Evolutionary conservation across 1,140 invertebrate genomes (phyloP).

Genomic region (silkworm (Bombyx mori)): ASM3026992v2 NC_085110.1:11400501-11401000

Average conservation of each 20-base stretch:
- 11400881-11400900: slow-evolving; percentile 85
- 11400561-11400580: no score
- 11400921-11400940: slow-evolving; percentile 69
- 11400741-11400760: slow-evolving; percentile 77
- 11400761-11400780: slow-evolving; percentile 86
- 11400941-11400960: slow-evolving; percentile 77
- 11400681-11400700: no score
- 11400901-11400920: slow-evolving; percentile 75
- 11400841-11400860: slow-evolving; percentile 91
- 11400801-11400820: slow-evolving; percentile 88
- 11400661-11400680: no score
- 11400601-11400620: slow-evolving; percentile 20
- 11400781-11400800: slow-evolving; percentile 90
- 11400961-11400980: slow-evolving; percentile 56
- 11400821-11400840: slow-evolving; percentile 88
- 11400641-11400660: slow-evolving; percentile 23
- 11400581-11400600: slow-evolving; percentile 20
- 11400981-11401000: no score
- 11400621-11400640: slow-evolving; percentile 24
- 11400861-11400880: slow-evolving; percentile 92
- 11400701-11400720: no score
- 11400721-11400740: no score
- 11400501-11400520: slow-evolving; percentile 20
- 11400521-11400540: slow-evolving; percentile 16
- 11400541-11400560: no score